Evolutionary conservation across 2,888 invertebrate species (phyloP).

Genomic region (Drosophila bunnanda): DNA sequence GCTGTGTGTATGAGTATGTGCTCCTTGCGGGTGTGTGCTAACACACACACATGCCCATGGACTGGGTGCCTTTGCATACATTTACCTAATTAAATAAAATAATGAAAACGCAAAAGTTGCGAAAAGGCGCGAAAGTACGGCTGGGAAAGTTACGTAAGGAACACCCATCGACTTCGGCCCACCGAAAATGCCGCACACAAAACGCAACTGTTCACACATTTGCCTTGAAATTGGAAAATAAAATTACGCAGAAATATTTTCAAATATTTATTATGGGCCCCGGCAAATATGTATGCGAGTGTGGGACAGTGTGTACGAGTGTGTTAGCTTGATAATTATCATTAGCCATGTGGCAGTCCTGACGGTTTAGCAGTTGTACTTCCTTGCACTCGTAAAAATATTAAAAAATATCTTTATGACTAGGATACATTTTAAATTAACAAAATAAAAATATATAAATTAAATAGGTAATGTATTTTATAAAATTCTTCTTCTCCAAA

Average conservation of each 20-base stretch:
- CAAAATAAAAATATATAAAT: neutral
- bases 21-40: slow-evolving; percentile 5
- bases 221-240: slow-evolving; percentile 61
- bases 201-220: slow-evolving; percentile 49
- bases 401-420: neutral
- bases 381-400: slow-evolving; percentile 9
- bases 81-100: slow-evolving; percentile 82
- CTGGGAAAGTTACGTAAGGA: slow-evolving; percentile 44
- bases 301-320: slow-evolving; percentile 31
- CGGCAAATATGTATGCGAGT: too few relatives aligned
- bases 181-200: slow-evolving; percentile 11
- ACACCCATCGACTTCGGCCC: slow-evolving; percentile 10
- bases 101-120: slow-evolving; percentile 78
- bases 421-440: too few relatives aligned
- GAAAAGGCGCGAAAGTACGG: slow-evolving; percentile 57
- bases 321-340: slow-evolving; percentile 71
- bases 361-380: slow-evolving; percentile 27
- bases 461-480: neutral
- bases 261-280: slow-evolving; percentile 54
- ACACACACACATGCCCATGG: slow-evolving; percentile 4
- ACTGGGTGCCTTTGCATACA: slow-evolving; percentile 73
- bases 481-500: neutral
- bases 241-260: slow-evolving; percentile 62
- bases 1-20: slow-evolving; percentile 27
- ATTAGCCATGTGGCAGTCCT: slow-evolving; percentile 62